Percentiles rank a stretch among this genome's conserved stretches.
These are phyloP conservation scores for Theretra japonica DNA, from an alignment of 2,888 invertebrate species.

Conservation along the genomic window DNA sequence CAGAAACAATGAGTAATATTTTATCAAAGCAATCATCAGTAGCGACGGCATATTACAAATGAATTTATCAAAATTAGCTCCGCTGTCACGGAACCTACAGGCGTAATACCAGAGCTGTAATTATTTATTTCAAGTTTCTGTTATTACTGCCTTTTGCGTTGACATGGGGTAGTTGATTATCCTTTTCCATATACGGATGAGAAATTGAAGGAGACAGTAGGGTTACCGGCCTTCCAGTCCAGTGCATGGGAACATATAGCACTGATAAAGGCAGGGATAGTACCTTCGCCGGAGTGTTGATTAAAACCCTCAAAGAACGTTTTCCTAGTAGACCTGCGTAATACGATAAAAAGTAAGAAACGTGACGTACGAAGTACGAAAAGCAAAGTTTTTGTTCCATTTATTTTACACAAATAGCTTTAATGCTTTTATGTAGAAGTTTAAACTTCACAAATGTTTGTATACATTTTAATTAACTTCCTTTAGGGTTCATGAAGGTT, in stretches of 20 bases:
- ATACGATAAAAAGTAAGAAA: no score
- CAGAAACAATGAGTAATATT: not conserved
- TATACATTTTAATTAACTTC: no score
- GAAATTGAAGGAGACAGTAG: not conserved
- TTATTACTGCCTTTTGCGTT: not conserved
- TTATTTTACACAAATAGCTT: no score
- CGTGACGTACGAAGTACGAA: no score
- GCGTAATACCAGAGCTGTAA: not conserved
- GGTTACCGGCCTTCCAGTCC: not conserved
- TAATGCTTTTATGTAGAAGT: no score
- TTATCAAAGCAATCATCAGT: not conserved
- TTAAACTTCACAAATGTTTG: no score
- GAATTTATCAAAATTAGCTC: constrained; percentile 8
- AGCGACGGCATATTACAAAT: not conserved
- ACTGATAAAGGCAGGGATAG: no score
- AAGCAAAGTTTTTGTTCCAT: no score
- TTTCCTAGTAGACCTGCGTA: no score
- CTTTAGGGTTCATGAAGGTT: no score
- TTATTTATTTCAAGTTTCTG: not conserved
- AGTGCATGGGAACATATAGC: not conserved
- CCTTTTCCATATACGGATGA: not conserved
- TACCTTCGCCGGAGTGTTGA: no score
- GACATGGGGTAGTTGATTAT: not conserved
- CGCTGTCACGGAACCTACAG: not conserved
- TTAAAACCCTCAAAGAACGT: no score